Conservation (phyloP, 2,797 vertebrate species). For the Anguilla pacifica region DNA sequence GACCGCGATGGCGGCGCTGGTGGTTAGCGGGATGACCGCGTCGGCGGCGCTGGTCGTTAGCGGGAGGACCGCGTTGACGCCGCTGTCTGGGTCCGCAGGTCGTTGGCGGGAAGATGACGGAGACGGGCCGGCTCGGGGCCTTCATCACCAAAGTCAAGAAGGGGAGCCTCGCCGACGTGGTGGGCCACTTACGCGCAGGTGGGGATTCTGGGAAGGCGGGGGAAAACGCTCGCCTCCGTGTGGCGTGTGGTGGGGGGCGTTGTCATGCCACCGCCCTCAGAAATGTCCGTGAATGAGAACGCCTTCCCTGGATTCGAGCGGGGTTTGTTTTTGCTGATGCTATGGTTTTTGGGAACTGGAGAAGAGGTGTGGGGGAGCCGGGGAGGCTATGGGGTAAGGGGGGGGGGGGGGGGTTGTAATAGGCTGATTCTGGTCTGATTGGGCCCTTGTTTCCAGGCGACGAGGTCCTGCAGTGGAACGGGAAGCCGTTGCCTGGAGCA, state of each 20-base stretch:
- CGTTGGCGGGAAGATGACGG: slow-evolving; percentile 98
- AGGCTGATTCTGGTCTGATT: slow-evolving; percentile 20
- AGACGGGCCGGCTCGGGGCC: slow-evolving; percentile 91
- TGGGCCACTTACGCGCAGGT: slow-evolving; percentile 97
- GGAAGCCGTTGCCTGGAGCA: slow-evolving; percentile 94
- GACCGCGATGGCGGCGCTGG: no score
- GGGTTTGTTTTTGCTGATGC: not conserved
- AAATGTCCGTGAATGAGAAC: not conserved
- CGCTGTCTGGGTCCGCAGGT: slow-evolving; percentile 72
- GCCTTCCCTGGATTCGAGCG: not conserved
- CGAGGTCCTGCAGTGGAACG: slow-evolving; percentile 97
- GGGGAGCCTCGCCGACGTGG: slow-evolving; percentile 95
- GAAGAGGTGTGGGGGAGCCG: not conserved
- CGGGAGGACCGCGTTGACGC: not conserved
- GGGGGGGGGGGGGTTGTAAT: not conserved
- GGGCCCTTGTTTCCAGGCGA: slow-evolving; percentile 82
- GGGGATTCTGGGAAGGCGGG: slow-evolving; percentile 30
- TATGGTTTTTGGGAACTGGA: not conserved
- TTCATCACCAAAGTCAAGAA: slow-evolving; percentile 99
- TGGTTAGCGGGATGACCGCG: no score
- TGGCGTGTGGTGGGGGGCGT: not conserved
- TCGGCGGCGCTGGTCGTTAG: not conserved
- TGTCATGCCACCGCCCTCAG: not conserved
- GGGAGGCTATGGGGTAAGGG: not conserved
- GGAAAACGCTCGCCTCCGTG: not conserved